A percentile compares a stretch with the other conserved stretches of the same genome.
phyloP scores from a whole-genome alignment of 2,113 vertebrate genomes.

The Entelurus aequoreus region DNA sequence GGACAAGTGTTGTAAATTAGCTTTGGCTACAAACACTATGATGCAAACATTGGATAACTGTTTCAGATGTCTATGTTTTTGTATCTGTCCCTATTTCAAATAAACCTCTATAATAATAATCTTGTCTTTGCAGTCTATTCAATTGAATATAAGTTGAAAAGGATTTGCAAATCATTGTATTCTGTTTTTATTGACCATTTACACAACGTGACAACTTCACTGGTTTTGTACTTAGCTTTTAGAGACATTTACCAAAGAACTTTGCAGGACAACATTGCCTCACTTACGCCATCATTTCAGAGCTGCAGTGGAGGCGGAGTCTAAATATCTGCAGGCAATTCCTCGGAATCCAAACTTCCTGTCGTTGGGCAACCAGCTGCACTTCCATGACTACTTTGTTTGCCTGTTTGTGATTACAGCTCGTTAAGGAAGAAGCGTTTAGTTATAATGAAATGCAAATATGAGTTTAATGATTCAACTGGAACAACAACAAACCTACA shows the following conservation, averaged over 20 bases:
- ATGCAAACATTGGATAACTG: no score
- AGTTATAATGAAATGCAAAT: slow-evolving; percentile 1
- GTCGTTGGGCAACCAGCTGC: background rate
- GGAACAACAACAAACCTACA: background rate
- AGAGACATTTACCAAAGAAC: background rate
- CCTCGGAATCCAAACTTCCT: background rate
- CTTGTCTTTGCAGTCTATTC: no score
- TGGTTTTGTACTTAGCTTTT: background rate
- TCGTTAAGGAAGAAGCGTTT: background rate
- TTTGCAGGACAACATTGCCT: background rate
- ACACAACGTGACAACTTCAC: no score
- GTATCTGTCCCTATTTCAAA: no score
- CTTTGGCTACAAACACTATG: no score
- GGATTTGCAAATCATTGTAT: no score
- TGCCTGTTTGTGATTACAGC: background rate
- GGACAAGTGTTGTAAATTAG: no score
- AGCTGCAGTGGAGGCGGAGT: background rate
- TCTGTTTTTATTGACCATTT: no score
- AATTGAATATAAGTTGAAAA: no score
- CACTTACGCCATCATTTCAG: background rate
- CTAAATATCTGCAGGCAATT: slow-evolving; percentile 1
- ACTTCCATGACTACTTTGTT: background rate
- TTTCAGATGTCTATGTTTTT: no score
- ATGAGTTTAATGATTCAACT: background rate
- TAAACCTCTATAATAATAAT: no score